Conservation (phyloP, 2,797 vertebrate species). For the Apogon hyalosoma region DNA sequence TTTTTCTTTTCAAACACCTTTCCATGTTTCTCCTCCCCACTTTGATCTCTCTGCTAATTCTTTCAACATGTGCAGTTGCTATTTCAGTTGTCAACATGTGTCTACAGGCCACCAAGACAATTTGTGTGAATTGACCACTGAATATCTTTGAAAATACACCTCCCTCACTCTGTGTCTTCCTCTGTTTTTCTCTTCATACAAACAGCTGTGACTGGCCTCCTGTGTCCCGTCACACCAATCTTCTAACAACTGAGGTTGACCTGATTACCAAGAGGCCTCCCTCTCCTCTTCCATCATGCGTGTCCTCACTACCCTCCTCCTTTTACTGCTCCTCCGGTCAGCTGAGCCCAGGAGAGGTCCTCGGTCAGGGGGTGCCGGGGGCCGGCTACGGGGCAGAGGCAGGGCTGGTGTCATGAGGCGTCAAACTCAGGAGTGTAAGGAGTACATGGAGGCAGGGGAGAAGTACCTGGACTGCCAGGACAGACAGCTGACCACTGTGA, state of each 20-base stretch:
- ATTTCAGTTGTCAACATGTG: constrained; percentile 26
- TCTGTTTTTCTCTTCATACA: constrained; percentile 28
- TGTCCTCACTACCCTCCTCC: constrained; percentile 80
- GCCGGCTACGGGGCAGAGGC: constrained; percentile 67
- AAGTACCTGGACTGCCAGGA: constrained; percentile 97
- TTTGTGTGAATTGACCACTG: not conserved
- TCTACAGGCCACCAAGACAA: constrained; percentile 7
- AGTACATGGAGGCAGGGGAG: constrained; percentile 89
- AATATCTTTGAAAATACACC: not conserved
- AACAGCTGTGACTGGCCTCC: constrained; percentile 78
- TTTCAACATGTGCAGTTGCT: constrained; percentile 46
- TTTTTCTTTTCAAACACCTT: constrained; percentile 26
- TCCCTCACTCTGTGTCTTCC: constrained; percentile 5
- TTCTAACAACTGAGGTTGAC: constrained; percentile 44
- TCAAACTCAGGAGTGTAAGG: constrained; percentile 87
- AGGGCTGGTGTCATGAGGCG: constrained; percentile 82
- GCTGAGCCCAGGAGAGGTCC: constrained; percentile 82
- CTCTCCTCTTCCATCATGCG: constrained; percentile 86
- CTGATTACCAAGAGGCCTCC: constrained; percentile 42
- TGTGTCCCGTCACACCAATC: constrained; percentile 49
- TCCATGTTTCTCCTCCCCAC: constrained; percentile 37
- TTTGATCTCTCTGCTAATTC: constrained; percentile 38
- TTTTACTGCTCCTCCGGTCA: constrained; percentile 85
- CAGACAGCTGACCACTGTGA: constrained; percentile 87
- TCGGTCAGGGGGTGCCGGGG: constrained; percentile 59